Conservation (phyloP, 2,888 invertebrate genomes). For the Drosophila mimica region DNA sequence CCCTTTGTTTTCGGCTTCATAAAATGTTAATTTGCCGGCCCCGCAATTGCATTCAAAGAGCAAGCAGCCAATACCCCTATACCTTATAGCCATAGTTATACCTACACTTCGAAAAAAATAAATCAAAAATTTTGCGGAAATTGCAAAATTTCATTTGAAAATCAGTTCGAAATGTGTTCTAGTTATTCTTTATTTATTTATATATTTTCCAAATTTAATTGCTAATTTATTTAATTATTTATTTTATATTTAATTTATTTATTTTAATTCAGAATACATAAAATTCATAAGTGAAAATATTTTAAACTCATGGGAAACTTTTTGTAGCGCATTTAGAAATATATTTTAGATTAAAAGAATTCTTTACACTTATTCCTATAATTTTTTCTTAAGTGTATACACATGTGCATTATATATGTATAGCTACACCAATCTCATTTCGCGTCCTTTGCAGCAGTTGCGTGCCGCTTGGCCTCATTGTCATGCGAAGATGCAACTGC, state of each 20-base stretch:
- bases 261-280: not conserved
- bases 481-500: slow-evolving; percentile 59
- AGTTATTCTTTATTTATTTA: not conserved
- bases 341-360: not conserved
- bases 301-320: not conserved
- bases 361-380: too few species aligned
- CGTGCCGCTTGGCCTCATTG: slow-evolving; percentile 58
- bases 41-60: slow-evolving; percentile 74
- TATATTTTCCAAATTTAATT: not conserved
- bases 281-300: not conserved
- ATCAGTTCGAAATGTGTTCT: too few species aligned
- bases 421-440: slow-evolving; percentile 21
- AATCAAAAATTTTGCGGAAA: not conserved
- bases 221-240: not conserved
- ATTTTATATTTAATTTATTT: not conserved
- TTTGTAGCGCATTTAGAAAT: not conserved
- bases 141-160: not conserved
- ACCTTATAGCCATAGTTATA: slow-evolving; percentile 19
- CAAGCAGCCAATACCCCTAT: slow-evolving; percentile 17
- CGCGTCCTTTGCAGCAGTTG: slow-evolving; percentile 45
- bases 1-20: slow-evolving; percentile 79
- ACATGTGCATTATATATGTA: slow-evolving; percentile 1
- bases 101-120: not conserved
- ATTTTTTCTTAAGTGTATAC: slow-evolving; percentile 5
- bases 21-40: slow-evolving; percentile 79